Evolutionary conservation across 2,113 vertebrate species (phyloP).

Genomic region (Cochlearius cochlearius): DNA sequence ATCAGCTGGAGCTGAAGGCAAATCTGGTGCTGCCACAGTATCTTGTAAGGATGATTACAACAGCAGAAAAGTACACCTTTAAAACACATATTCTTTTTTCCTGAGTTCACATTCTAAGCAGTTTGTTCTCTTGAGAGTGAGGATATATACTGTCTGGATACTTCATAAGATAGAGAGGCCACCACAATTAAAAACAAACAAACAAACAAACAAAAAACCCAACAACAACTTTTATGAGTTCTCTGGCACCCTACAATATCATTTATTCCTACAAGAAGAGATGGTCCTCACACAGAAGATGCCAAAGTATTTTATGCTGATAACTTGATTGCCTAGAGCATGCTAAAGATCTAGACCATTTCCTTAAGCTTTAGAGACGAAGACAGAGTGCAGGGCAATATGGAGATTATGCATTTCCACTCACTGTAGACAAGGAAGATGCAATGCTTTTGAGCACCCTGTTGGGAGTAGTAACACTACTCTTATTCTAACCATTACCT

Average conservation of each 20-base stretch:
- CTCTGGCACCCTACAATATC: neutral
- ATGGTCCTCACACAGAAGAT: neutral
- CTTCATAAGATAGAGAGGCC: neutral
- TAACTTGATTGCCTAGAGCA: neutral
- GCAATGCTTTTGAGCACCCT: neutral
- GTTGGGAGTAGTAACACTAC: neutral
- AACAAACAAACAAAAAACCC: no score
- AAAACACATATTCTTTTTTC: neutral
- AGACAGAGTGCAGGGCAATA: neutral
- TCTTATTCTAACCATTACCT: neutral
- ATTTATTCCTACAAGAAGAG: neutral
- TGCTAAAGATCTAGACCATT: neutral
- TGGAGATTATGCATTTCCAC: neutral
- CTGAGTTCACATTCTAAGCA: neutral
- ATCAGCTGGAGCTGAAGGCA: conserved; percentile 26
- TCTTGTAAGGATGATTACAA: neutral
- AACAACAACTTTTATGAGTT: neutral
- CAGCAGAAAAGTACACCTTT: neutral
- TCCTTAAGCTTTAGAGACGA: neutral
- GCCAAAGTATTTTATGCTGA: neutral
- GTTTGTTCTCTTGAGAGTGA: neutral
- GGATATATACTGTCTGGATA: neutral
- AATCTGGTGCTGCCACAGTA: neutral
- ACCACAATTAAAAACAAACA: neutral
- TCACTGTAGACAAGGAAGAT: neutral